These are phyloP conservation scores for Scomber japonicus DNA, from an alignment of 2,113 vertebrate genomes.

Conservation along the genomic window DNA sequence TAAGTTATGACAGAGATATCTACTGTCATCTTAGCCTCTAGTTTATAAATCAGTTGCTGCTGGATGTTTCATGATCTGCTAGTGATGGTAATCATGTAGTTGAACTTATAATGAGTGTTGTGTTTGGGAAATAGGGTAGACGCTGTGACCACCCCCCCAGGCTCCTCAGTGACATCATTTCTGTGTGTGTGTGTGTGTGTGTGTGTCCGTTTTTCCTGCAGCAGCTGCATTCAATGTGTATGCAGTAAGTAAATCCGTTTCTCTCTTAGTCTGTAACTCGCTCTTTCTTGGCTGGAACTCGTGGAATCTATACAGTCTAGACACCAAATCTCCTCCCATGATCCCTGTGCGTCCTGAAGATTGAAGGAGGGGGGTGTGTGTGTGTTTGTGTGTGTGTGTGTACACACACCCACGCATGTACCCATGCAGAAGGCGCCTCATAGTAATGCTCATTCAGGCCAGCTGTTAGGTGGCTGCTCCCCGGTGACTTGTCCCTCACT, in stretches of 20 bases:
- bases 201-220: background rate
- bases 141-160: background rate
- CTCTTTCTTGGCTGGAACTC: conserved; percentile 74
- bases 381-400: conserved; percentile 11
- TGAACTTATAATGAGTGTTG: background rate
- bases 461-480: conserved; percentile 72
- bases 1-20: background rate
- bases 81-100: background rate
- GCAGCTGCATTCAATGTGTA: conserved; percentile 60
- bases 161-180: conserved; percentile 36
- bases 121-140: background rate
- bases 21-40: background rate
- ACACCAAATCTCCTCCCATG: conserved; percentile 79
- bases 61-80: background rate
- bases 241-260: conserved; percentile 48
- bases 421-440: conserved; percentile 63
- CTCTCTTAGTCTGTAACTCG: conserved; percentile 40
- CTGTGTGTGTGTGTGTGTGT: too few species aligned
- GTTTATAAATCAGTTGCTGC: background rate
- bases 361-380: conserved; percentile 34
- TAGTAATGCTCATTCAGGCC: conserved; percentile 60
- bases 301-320: conserved; percentile 84
- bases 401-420: conserved; percentile 2
- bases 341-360: conserved; percentile 74
- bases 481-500: conserved; percentile 49